These are phyloP conservation scores for Sinocyclocheilus anophthalmus DNA, from an alignment of 2,113 vertebrate species.

Conservation along the genomic window DNA sequence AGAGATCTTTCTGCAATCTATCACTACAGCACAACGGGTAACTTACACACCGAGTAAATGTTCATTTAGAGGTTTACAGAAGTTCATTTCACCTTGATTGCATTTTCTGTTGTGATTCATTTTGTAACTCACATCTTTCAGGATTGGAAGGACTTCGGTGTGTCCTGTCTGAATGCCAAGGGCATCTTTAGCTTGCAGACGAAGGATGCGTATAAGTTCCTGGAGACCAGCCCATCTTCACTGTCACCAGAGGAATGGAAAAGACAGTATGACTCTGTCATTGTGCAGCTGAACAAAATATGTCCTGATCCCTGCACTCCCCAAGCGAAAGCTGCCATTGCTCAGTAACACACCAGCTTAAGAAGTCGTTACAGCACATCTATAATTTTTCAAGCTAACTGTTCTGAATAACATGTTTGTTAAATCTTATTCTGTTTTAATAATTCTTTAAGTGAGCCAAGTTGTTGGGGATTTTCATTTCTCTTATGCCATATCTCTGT, in stretches of 20 bases:
- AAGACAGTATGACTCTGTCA: slow-evolving; percentile 14
- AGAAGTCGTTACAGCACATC: background rate
- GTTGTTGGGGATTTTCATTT: background rate
- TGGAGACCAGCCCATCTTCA: slow-evolving; percentile 22
- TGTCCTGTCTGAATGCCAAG: background rate
- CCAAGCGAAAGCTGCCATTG: background rate
- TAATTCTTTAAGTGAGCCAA: background rate
- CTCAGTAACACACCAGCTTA: background rate
- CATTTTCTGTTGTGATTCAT: background rate
- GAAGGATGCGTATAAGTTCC: slow-evolving; percentile 42
- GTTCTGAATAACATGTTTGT: background rate
- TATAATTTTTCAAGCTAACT: background rate
- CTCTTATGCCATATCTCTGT: background rate
- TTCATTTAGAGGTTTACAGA: background rate
- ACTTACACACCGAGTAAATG: background rate
- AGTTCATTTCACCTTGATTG: background rate
- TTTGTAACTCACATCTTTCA: background rate
- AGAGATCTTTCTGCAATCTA: background rate
- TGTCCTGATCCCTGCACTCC: background rate
- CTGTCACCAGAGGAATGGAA: background rate
- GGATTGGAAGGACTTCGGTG: slow-evolving; percentile 1
- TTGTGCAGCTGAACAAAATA: background rate
- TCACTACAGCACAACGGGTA: background rate
- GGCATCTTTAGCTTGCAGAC: slow-evolving; percentile 14
- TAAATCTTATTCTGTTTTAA: background rate